A percentile compares a stretch with the other conserved stretches of the same genome.
phyloP scores from a whole-genome alignment of 2,888 invertebrate genomes.

The Noctua fimbriata region DNA sequence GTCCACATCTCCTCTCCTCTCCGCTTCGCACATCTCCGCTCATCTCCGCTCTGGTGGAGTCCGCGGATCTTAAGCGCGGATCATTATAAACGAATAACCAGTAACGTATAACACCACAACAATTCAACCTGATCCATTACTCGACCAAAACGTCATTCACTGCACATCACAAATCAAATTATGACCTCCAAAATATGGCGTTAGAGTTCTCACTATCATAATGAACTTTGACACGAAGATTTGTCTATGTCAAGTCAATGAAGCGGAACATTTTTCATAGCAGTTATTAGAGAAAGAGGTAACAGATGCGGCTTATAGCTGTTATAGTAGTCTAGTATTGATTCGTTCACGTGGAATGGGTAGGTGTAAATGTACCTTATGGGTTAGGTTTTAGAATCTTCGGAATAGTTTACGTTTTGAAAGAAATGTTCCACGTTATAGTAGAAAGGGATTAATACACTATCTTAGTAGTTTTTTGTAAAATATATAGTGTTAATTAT shows the following conservation, averaged over 20 bases:
- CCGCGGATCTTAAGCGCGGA: no score
- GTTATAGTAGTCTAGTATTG: neutral
- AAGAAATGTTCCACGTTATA: neutral
- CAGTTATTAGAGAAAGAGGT: conserved; percentile 23
- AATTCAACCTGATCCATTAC: conserved; percentile 17
- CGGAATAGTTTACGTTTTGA: neutral
- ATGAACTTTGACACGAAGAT: conserved; percentile 47
- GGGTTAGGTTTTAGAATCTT: neutral
- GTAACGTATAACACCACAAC: neutral
- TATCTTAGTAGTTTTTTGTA: no score
- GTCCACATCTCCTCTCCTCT: no score
- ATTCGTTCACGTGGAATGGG: conserved; percentile 14
- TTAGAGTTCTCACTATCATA: conserved; percentile 6
- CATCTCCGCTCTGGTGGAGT: no score
- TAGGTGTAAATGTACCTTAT: conserved; percentile 4
- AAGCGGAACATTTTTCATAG: conserved; percentile 48
- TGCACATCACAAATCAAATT: conserved; percentile 35
- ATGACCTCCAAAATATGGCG: conserved; percentile 16
- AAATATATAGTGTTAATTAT: no score
- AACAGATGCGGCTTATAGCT: conserved; percentile 19
- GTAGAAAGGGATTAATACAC: neutral
- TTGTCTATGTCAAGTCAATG: conserved; percentile 50
- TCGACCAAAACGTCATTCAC: conserved; percentile 21
- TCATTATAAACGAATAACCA: neutral
- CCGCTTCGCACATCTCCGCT: no score